These are phyloP conservation scores for Sakesphorus luctuosus DNA, from an alignment of 2,113 vertebrate genomes.

Conservation along the genomic window DNA sequence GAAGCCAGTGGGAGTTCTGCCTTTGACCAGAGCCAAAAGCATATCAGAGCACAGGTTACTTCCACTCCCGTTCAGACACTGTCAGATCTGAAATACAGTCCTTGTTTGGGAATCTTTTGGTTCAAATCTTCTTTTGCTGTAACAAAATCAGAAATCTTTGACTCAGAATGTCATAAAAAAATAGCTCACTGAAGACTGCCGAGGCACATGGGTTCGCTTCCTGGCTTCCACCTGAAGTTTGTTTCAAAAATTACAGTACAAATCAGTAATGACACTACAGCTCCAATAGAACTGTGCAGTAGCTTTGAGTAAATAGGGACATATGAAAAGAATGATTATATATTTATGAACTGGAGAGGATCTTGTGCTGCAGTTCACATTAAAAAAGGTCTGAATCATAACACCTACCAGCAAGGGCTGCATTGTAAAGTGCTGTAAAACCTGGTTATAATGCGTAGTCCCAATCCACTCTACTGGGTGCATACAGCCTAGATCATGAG, in stretches of 20 bases:
- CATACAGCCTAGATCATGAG: not conserved
- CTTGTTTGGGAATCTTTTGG: not conserved
- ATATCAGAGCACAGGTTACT: not conserved
- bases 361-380: not conserved
- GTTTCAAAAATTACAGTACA: not conserved
- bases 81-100: not conserved
- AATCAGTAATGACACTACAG: not conserved
- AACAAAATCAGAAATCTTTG: not conserved
- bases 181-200: not conserved
- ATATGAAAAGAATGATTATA: not conserved
- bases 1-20: constrained; percentile 11
- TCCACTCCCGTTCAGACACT: not conserved
- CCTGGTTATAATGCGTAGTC: not conserved
- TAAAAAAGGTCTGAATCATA: not conserved
- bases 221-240: not conserved
- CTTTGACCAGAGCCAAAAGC: not conserved
- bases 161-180: not conserved
- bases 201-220: not conserved
- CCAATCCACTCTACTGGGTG: not conserved
- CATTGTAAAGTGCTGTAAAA: not conserved
- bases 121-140: not conserved
- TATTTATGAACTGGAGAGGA: not conserved
- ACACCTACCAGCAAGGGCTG: not conserved
- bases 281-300: not conserved
- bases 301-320: not conserved